These are phyloP conservation scores for Fundulus diaphanus DNA, from an alignment of 2,797 vertebrate species.

Conservation along the genomic window DNA sequence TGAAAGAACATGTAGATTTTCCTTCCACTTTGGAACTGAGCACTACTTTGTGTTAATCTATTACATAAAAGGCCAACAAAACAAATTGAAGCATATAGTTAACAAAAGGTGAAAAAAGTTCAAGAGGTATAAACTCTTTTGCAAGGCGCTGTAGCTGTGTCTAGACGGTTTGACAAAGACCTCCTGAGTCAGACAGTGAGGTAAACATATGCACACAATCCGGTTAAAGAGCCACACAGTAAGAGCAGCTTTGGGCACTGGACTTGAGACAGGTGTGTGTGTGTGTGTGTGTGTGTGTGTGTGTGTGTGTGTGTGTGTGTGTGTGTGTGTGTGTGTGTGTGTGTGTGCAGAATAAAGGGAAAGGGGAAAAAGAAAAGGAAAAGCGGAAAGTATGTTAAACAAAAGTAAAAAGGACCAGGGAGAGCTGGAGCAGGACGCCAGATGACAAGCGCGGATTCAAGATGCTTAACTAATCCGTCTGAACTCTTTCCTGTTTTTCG, in stretches of 20 bases:
- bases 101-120: neutral
- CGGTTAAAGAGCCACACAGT: constrained; percentile 15
- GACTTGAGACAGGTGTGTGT: constrained; percentile 57
- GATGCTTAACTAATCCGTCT: constrained; percentile 43
- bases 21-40: neutral
- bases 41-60: neutral
- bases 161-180: constrained; percentile 59
- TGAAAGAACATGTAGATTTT: neutral
- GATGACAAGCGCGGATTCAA: constrained; percentile 22
- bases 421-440: constrained; percentile 13
- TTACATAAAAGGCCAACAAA: neutral
- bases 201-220: constrained; percentile 59
- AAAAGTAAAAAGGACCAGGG: neutral
- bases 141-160: constrained; percentile 42
- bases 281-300: constrained; percentile 11
- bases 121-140: neutral
- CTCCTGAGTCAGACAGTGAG: constrained; percentile 52
- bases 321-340: constrained; percentile 30
- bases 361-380: constrained; percentile 10
- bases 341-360: constrained; percentile 31
- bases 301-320: constrained; percentile 58
- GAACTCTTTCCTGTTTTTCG: constrained; percentile 52
- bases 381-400: constrained; percentile 21
- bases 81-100: neutral
- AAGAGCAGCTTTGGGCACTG: constrained; percentile 35